These are phyloP conservation scores for Anguilla marmorata DNA, from an alignment of 2,797 vertebrate species.

Conservation along the genomic window DNA sequence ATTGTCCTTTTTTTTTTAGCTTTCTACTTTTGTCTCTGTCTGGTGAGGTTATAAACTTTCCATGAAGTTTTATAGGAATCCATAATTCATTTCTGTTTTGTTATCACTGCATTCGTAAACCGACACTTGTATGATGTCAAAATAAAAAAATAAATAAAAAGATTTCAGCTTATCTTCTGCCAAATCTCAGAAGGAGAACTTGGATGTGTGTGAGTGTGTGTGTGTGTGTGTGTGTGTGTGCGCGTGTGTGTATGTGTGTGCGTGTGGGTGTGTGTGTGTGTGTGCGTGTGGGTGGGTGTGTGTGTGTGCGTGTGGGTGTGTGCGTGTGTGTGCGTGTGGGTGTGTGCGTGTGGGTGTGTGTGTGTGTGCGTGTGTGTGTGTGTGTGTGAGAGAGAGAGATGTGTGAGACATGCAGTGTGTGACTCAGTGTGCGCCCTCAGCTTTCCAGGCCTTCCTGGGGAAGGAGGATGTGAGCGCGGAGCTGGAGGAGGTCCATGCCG, in stretches of 20 bases:
- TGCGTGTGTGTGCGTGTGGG: neutral
- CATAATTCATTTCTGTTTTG: neutral
- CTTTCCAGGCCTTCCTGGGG: conserved; percentile 85
- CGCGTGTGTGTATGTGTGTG: too few relatives aligned
- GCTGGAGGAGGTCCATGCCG: conserved; percentile 81
- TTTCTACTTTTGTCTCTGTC: neutral
- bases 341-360: neutral
- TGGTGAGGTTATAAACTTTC: neutral
- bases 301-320: neutral
- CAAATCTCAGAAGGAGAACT: too few relatives aligned
- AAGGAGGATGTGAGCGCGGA: conserved; percentile 82
- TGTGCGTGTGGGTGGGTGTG: too few relatives aligned
- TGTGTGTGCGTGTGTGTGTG: neutral
- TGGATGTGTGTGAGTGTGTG: too few relatives aligned
- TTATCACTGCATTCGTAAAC: too few relatives aligned
- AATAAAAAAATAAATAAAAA: too few relatives aligned
- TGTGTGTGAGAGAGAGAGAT: neutral
- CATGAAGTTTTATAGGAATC: neutral
- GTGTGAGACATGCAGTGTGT: conserved; percentile 18
- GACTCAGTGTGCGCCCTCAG: conserved; percentile 58
- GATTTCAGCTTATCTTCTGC: too few relatives aligned
- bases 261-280: too few relatives aligned
- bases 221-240: too few relatives aligned
- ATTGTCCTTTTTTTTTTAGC: neutral
- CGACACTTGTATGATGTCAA: too few relatives aligned